Evolutionary conservation across 2,113 vertebrate species (phyloP), one percentile per base, ranked within the genome.

Genomic region (Halichoerus grypus): DNA sequence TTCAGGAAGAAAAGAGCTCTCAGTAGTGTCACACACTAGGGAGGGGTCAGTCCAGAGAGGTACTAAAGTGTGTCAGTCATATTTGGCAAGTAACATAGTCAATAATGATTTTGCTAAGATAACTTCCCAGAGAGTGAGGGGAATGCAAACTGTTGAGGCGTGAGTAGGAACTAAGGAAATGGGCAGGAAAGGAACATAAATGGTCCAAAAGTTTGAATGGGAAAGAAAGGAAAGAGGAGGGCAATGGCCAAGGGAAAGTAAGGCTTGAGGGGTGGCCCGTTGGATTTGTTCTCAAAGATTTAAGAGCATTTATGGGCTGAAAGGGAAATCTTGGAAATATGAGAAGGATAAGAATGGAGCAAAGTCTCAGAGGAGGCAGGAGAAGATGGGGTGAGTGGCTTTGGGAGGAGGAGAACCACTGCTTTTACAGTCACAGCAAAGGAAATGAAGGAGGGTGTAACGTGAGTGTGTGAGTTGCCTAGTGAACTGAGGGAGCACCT

Each of bases 1-100:
- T 93, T 55, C 93, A 92, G 72, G 93, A 96, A 90, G 55, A 85
- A 92, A 88, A 84, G 21, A 92, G 8, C 36, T 88, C 36, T 88
- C 39, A 65, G 22, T 59, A 59, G 19, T 67, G 49, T 51, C 55
- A n/a, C 49, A 19, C 61, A 24, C 59, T 61, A 14, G 71, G 36
- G 31, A 86, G 26, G 16, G 26, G 21, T 61, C 22, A 55, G 55
- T 82, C 74, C 53, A 96, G 26, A 57, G 80, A 71, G 53, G 42
- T 57, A 57, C 77, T 72, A 26, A 80, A 80, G 69, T 61, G 77
- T 76, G 16, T 84, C 53, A 31, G 46, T 88, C 63, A 8, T 71
- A 49, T 90, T 90, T 90, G n/a, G 33, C 67, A 83, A 49, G 39
- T 88, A 93, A 85, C 26, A 4, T 84, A 51, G 14, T 65, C 63